Base-by-base conservation (phyloP, 35 echinoderm and acorn worm genomes). In the Acanthaster planci region DNA sequence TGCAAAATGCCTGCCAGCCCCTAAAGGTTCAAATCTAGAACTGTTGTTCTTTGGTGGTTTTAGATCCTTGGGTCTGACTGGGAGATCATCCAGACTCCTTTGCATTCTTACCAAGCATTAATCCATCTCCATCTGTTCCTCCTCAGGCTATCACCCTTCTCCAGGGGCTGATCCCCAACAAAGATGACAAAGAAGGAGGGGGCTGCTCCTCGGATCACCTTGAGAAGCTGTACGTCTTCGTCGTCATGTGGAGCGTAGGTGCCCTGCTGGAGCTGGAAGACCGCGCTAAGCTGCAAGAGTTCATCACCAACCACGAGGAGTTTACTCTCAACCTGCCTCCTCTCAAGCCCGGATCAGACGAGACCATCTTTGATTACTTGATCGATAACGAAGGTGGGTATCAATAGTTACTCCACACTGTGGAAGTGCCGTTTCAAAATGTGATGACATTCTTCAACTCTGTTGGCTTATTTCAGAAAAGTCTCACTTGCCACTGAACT, bases 301-400 rank as follows among this genome's bases (percentile, higher is more conserved):
- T 99, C 91, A 85, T 99, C 59, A 77, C 77, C 0, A 91, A 83
- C 58, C 60, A 86, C 37, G 92, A 94, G 27, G 96, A 99, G n/a
- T 78, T 99, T 38, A 79, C 68, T 21, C 72, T 99, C 17, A 91
- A 92, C 35, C 72, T 94, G 1, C 96, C 96, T 0, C 7, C 83
- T 0, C 90, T 99, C 51, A 92, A 88, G 16, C 30, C 52, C 2
- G 64, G 38, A 39, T 91, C 92, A 0, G 96, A 99, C 47, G 92
- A 99, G 39, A 94, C 96, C 0, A 99, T 99, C 57, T 99, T 99
- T 89, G 96, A 99, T 57, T 99, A 89, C 86, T 99, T 82, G 58
- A 92, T 99, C 6, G 92, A 99, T 17, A 83, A 53, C 34, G 96
- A 99, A 77, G 96, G 96, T 99, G 32, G 78, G 89, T 58, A 12